A percentile compares a stretch with the other conserved stretches of the same genome.
These are phyloP conservation scores for Autographa gamma DNA, from an alignment of 2,888 invertebrate species.

Conservation along the genomic window DNA sequence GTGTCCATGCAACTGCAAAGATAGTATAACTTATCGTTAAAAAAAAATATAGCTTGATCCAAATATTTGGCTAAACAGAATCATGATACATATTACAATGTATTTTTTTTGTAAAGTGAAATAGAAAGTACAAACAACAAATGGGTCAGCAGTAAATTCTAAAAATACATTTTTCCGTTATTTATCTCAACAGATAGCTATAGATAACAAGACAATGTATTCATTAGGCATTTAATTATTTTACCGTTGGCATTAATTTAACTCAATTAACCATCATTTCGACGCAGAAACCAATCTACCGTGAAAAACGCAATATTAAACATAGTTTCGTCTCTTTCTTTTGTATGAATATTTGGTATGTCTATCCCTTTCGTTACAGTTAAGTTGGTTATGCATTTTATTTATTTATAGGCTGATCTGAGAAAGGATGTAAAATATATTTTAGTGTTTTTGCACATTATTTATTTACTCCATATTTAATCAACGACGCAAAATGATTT, in stretches of 20 bases:
- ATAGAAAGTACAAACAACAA: background rate
- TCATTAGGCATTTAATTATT: constrained; percentile 62
- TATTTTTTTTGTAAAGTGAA: background rate
- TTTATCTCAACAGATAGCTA: constrained; percentile 21
- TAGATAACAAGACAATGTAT: constrained; percentile 49
- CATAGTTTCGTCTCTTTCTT: constrained; percentile 7
- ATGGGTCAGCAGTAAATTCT: background rate
- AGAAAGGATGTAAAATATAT: constrained; percentile 15
- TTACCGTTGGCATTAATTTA: constrained; percentile 75
- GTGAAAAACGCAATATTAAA: constrained; percentile 8
- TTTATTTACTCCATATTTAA: background rate
- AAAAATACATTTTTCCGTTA: background rate
- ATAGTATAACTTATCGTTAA: too few species aligned
- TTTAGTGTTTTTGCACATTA: background rate
- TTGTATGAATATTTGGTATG: background rate
- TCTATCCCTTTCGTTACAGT: constrained; percentile 16
- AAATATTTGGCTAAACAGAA: too few species aligned
- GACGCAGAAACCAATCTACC: constrained; percentile 39
- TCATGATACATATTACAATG: too few species aligned
- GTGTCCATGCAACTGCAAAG: too few species aligned
- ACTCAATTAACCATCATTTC: constrained; percentile 58
- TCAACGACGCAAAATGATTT: too few species aligned
- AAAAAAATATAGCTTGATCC: too few species aligned
- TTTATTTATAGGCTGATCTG: constrained; percentile 28
- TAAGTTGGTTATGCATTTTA: constrained; percentile 24